phyloP scores from a whole-genome alignment of 2,888 invertebrate genomes.

The Cerastis leucographa region DNA sequence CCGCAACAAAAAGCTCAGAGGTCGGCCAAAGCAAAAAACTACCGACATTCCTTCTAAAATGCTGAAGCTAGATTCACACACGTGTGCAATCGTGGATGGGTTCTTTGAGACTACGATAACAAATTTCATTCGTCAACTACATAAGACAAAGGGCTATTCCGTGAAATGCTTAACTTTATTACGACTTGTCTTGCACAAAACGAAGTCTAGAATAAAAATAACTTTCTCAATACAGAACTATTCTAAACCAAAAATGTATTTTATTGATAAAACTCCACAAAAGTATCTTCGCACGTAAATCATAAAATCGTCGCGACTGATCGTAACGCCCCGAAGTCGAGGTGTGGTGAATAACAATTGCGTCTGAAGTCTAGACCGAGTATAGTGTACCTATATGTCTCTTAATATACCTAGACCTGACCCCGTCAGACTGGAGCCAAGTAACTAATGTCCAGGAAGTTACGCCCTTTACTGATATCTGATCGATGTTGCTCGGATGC shows the following conservation, averaged over 20 bases:
- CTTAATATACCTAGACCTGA: slow-evolving; percentile 26
- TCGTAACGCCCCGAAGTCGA: slow-evolving; percentile 24
- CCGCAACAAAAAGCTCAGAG: slow-evolving; percentile 21
- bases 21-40: slow-evolving; percentile 26
- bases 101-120: slow-evolving; percentile 26
- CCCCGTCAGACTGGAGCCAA: slow-evolving; percentile 45
- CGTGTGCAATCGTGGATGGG: not conserved
- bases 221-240: slow-evolving; percentile 13
- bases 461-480: slow-evolving; percentile 45
- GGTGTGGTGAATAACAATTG: slow-evolving; percentile 55
- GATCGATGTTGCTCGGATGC: slow-evolving; percentile 55
- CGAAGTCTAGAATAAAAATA: slow-evolving; percentile 7
- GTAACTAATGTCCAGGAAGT: slow-evolving; percentile 61
- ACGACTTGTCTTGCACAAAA: slow-evolving; percentile 17
- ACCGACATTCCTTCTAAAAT: slow-evolving; percentile 19
- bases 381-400: slow-evolving; percentile 34
- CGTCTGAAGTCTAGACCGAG: slow-evolving; percentile 60
- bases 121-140: slow-evolving; percentile 13
- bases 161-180: slow-evolving; percentile 19
- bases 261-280: slow-evolving; percentile 51
- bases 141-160: slow-evolving; percentile 7
- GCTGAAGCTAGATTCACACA: slow-evolving; percentile 6
- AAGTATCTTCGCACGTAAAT: slow-evolving; percentile 49
- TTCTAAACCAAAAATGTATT: not conserved
- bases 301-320: slow-evolving; percentile 43